Evolutionary conservation across 1,140 invertebrate species (phyloP), one percentile per base, ranked within the genome.

Genomic region (Trichonephila clavipes): DNA sequence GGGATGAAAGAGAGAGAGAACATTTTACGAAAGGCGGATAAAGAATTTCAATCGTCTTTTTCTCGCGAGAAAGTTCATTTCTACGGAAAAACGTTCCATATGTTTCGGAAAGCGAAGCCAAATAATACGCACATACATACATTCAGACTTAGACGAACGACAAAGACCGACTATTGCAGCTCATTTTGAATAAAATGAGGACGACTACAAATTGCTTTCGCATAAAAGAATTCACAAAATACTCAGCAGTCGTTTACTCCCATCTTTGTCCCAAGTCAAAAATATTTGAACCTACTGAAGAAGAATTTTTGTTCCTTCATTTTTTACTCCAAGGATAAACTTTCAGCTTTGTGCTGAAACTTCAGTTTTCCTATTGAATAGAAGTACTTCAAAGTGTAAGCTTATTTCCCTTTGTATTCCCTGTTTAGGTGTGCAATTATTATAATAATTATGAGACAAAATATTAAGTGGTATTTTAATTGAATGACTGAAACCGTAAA

Each of bases 51-150:
- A 92, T 87, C 83, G 83, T 61, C 19, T 77, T 77, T 59, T 85
- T 87, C 64, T 44, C 82, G 91, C 62, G 91, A 72, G 83, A 92
- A 92, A 92, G 91, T 92, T 92, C 91, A 92, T 92, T 92, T 92
- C 85, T 28, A 59, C 21, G 21, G 40, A 87, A 72, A 92, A 87
- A 92, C 44, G 51, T 59, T 72, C 51, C 83, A 21, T 44, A 44
- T 87, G 91, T 77, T 51, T 72, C 59, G 64, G 62, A 81, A 44
- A 66, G 81, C 34, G 81, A 92, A 87, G 90, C 62, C 81, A 85
- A 92, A 92, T 72, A 86, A 91, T 86, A 81, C 88, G 28, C 28
- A 14, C 40, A 34, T 44, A 87, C 77, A 92, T 40, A n/a, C n/a
- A n/a, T n/a, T 62, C 16, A 28, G 12, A 85, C 64, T 92, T 28